phyloP scores from a whole-genome alignment of 2,113 vertebrate genomes.

The Stegostoma tigrinum region DNA sequence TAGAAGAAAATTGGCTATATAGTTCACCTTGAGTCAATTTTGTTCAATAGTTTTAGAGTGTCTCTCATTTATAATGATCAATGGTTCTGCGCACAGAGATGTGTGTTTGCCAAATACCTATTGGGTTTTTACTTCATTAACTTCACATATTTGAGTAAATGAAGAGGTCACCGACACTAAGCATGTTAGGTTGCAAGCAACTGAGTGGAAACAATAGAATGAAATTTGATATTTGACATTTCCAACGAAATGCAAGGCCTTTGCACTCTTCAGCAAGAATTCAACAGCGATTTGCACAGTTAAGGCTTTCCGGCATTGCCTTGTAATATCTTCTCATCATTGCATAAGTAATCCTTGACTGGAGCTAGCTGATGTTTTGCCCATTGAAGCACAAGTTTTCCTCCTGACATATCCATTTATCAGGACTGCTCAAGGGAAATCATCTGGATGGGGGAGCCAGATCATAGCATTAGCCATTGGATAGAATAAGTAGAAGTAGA shows the following conservation, averaged over 20 bases:
- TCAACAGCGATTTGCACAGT: neutral
- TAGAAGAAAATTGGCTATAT: neutral
- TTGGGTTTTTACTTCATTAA: neutral
- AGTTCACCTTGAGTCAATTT: neutral
- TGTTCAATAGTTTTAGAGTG: neutral
- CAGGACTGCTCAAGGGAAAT: neutral
- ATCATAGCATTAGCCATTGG: neutral
- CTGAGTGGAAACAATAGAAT: neutral
- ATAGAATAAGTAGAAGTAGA: neutral
- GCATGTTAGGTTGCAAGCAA: neutral
- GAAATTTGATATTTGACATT: conserved; percentile 6
- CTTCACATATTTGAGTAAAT: neutral
- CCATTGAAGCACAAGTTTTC: conserved; percentile 3
- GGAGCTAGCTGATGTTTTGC: neutral
- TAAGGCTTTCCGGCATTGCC: neutral
- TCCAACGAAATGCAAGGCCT: neutral
- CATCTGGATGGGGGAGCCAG: neutral
- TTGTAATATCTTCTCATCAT: neutral
- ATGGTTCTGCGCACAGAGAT: neutral
- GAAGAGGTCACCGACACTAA: neutral
- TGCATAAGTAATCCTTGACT: neutral
- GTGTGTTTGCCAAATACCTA: neutral
- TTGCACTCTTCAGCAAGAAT: neutral
- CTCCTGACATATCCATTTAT: neutral
- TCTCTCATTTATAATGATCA: neutral